Evolutionary conservation across 2,888 invertebrate genomes (phyloP), one percentile per base, ranked within the genome.

Genomic region (Blera fallax): DNA sequence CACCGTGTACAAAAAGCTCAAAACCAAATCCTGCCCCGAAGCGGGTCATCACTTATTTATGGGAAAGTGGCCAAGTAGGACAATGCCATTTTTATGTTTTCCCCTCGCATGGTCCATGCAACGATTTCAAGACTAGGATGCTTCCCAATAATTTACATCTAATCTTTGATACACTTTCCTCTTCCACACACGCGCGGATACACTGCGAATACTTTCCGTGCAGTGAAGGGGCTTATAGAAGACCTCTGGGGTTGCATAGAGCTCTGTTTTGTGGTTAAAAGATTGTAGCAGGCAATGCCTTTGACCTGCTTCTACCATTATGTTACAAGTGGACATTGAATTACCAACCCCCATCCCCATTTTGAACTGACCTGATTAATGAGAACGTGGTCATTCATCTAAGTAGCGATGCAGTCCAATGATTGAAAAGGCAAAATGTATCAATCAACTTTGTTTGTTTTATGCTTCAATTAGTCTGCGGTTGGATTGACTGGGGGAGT

Each of bases 61-160:
- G 84, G 78, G 72, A 72, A 67, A 83, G 72, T 83, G 83, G 72
- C 78, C 78, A 83, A 78, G 72, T 83, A 83, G 83, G 78, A 67
- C 78, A 78, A 73, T 78, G 83, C 73, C 78, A 78, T 78, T 83
- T n/a, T 78, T 73, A 67, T 67, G 73, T 78, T 73, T 72, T 24
- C 77, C 43, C 16, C 62, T 65, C 56, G 16, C 21, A 43, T 45
- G 32, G 56, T 58, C 40, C 45, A 16, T 64, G 40, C 21, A 64
- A 56, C 34, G 62, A 43, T 67, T 52, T 32, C 32, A 37, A 8
- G 65, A 69, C 62, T 24, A 32, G 34, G 62, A 43, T 65, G 67
- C 58, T 32, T 60, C 58, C 29, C 37, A 40, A 69, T 73, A 73
- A 62, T 73, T 73, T 67, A 74, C 70, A 73, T 73, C 54, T 56